Conservation (phyloP, 2,797 vertebrate genomes). For the Acrossocheilus fasciatus region DNA sequence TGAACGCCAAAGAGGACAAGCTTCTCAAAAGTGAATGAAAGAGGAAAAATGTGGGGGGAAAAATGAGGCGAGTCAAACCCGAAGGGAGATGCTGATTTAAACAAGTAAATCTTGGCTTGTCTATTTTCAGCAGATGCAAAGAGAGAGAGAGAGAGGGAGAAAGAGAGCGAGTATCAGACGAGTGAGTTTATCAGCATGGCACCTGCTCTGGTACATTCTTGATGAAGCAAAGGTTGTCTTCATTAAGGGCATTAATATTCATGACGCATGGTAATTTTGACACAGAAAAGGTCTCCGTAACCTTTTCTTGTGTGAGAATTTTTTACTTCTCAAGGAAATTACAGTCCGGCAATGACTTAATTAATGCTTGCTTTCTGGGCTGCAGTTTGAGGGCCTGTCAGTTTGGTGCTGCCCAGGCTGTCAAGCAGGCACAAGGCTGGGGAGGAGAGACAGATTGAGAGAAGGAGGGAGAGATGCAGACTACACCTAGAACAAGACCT, state of each 20-base stretch:
- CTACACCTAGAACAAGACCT: conserved; percentile 75
- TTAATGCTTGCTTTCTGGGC: conserved; percentile 98
- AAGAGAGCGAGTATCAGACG: conserved; percentile 75
- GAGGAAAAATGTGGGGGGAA: conserved; percentile 11
- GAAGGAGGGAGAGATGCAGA: conserved; percentile 78
- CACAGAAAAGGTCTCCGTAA: conserved; percentile 99
- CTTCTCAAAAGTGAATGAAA: conserved; percentile 54
- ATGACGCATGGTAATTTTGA: conserved; percentile 99
- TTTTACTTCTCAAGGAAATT: conserved; percentile 99
- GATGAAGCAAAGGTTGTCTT: conserved; percentile 99
- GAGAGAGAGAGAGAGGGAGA: conserved; percentile 57
- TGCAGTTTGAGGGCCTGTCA: conserved; percentile 96
- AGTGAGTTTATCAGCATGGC: conserved; percentile 96
- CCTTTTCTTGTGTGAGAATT: conserved; percentile 98
- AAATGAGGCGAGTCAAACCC: conserved; percentile 63
- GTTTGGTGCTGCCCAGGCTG: conserved; percentile 91
- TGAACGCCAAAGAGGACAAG: conserved; percentile 53
- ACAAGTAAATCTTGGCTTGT: conserved; percentile 79
- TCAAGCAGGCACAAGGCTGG: conserved; percentile 83
- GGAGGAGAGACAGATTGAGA: conserved; percentile 76
- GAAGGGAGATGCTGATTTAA: conserved; percentile 81
- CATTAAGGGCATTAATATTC: conserved; percentile 99
- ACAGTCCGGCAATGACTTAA: conserved; percentile 99
- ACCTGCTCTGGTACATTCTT: conserved; percentile 99
- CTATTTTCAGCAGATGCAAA: conserved; percentile 80